Base-by-base conservation (phyloP, 2,888 invertebrate genomes). In the Sclerodermus sp. region DNA sequence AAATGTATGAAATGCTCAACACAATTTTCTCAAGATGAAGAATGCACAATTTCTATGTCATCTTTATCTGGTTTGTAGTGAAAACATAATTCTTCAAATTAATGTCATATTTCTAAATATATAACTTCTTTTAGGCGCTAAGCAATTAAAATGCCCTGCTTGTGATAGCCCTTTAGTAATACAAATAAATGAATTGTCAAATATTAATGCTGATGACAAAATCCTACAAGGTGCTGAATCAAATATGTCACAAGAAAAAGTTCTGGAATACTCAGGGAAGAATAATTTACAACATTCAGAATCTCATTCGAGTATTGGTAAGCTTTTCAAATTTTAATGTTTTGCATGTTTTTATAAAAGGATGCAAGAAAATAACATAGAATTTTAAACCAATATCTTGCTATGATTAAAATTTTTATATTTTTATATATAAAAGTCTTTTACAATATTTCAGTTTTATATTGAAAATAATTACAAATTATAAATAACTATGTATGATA, bases 1-100 rank as follows among this genome's bases (percentile, higher is more conserved):
- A 75, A 76, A 57, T 88, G 88, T 67, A 82, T 87, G 68, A 86
- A 84, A 68, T 88, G 88, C 62, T 81, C 82, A 2, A 80, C 83
- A 9, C 81, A 84, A 56, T 87, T 87, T 71, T 82, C 82, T 1
- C 79, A 80, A 50, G 83, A 85, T 58, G 74, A 62, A 1, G 76
- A 79, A 37, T 67, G 68, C 45, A 40, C 54, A 5, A 47, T 62
- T 5, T 56, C 59, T 17, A 51, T 51, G 41, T 40, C 53, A 30
- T 53, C 48, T 29, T 9, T 6, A 42, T 49, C 57, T 53, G 61
- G 66, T 61, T 37, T 36, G 38, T 32, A 1, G 41, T 37, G 12
- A 12, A 31, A 23, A 31, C 13, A 6, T 13, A 42, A 17, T 48
- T 13, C 8, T 23, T 5, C 10, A 23, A 42, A 29, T 23, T 12